A percentile compares a stretch with the other conserved stretches of the same genome.
Conservation (phyloP, 37 sponge, comb jelly and placozoan species). For the Theonella swinhoei region DNA sequence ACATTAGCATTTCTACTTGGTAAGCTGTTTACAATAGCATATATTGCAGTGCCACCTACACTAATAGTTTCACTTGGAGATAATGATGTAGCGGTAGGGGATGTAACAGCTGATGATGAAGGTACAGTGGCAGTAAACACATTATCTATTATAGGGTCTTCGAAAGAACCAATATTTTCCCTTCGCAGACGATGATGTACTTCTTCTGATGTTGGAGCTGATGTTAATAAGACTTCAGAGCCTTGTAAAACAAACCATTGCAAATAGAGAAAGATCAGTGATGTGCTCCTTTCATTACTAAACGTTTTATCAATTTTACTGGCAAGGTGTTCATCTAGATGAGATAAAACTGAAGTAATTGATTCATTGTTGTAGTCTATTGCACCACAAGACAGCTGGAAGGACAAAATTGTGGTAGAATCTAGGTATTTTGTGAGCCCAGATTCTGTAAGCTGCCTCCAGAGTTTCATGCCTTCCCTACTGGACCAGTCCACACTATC, state of each 20-base stretch:
- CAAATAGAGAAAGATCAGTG: neutral
- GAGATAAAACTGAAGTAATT: no score
- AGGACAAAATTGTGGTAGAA: neutral
- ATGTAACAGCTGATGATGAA: no score
- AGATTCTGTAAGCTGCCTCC: conserved; percentile 22
- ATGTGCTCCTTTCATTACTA: neutral
- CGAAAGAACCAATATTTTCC: no score
- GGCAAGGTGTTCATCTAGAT: neutral
- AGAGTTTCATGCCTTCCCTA: conserved; percentile 6
- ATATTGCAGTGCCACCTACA: no score
- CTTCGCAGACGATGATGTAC: no score
- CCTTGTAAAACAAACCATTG: neutral
- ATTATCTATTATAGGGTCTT: no score
- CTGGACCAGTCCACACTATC: neutral
- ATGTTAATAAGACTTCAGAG: neutral
- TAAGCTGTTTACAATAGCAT: no score
- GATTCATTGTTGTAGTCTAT: neutral
- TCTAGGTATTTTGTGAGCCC: neutral
- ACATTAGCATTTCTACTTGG: no score
- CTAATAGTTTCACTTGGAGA: no score
- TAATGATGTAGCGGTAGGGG: no score
- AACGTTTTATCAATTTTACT: neutral
- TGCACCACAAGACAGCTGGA: neutral
- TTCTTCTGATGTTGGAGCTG: no score
- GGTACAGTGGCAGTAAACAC: no score